Conservation (phyloP, 2,113 vertebrate species). For the Strix uralensis region DNA sequence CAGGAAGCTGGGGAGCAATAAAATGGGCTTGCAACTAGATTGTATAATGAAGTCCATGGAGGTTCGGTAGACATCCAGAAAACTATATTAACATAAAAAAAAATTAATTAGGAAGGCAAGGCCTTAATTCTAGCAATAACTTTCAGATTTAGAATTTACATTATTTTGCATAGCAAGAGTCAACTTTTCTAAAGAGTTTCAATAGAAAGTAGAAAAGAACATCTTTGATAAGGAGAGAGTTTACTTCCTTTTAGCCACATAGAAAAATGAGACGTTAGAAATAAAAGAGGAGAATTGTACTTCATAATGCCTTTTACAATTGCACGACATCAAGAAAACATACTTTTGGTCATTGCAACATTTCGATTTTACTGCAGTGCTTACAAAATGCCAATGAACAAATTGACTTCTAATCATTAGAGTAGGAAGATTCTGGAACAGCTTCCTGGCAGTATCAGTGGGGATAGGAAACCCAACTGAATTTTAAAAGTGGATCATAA, state of each 20-base stretch:
- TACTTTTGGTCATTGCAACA: background rate
- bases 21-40: background rate
- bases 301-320: background rate
- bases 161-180: background rate
- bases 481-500: background rate
- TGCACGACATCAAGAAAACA: background rate
- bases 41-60: constrained; percentile 5
- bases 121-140: background rate
- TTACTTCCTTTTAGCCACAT: background rate
- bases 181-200: background rate
- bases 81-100: background rate
- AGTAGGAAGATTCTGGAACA: background rate
- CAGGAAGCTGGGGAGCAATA: constrained; percentile 4
- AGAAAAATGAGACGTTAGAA: background rate
- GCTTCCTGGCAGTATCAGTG: background rate
- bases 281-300: background rate
- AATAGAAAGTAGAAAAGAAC: background rate
- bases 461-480: background rate
- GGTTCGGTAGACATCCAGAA: background rate
- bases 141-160: background rate
- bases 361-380: background rate
- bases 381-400: background rate
- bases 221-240: background rate
- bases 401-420: background rate
- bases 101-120: background rate